phyloP scores from a whole-genome alignment of 2,113 vertebrate species.

The Tragulus kanchil region DNA sequence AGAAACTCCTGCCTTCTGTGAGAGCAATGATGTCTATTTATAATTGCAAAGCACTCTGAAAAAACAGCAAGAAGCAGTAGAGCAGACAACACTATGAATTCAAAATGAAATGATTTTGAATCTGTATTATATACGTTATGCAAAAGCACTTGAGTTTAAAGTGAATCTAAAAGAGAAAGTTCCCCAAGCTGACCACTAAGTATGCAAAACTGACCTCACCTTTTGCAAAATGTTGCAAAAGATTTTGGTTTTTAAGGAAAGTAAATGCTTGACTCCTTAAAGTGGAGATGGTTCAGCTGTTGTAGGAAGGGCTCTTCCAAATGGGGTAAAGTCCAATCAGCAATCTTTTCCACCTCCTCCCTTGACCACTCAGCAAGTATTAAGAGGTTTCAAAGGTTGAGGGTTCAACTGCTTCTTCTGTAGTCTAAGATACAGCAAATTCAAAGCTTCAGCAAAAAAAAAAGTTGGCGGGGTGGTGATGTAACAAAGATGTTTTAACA shows the following conservation, averaged over 20 bases:
- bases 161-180: slow-evolving; percentile 31
- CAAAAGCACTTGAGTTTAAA: slow-evolving; percentile 51
- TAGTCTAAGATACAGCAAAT: slow-evolving; percentile 64
- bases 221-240: slow-evolving; percentile 54
- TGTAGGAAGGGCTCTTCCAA: slow-evolving; percentile 22
- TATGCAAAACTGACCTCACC: slow-evolving; percentile 6
- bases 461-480: neutral
- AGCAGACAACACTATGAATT: neutral
- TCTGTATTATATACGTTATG: neutral
- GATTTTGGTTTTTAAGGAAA: slow-evolving; percentile 37
- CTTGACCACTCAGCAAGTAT: slow-evolving; percentile 71
- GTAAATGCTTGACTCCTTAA: slow-evolving; percentile 35
- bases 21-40: neutral
- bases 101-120: slow-evolving; percentile 37
- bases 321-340: slow-evolving; percentile 66
- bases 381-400: slow-evolving; percentile 81
- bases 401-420: slow-evolving; percentile 57
- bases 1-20: slow-evolving; percentile 7
- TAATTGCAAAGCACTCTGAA: slow-evolving; percentile 28
- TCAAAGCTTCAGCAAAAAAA: slow-evolving; percentile 72
- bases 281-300: neutral
- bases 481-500: slow-evolving; percentile 51
- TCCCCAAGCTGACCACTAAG: slow-evolving; percentile 11
- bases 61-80: neutral
- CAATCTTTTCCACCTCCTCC: slow-evolving; percentile 49